Evolutionary conservation across 2,888 invertebrate genomes (phyloP).

Genomic region (Anoplius nigerrimus): DNA sequence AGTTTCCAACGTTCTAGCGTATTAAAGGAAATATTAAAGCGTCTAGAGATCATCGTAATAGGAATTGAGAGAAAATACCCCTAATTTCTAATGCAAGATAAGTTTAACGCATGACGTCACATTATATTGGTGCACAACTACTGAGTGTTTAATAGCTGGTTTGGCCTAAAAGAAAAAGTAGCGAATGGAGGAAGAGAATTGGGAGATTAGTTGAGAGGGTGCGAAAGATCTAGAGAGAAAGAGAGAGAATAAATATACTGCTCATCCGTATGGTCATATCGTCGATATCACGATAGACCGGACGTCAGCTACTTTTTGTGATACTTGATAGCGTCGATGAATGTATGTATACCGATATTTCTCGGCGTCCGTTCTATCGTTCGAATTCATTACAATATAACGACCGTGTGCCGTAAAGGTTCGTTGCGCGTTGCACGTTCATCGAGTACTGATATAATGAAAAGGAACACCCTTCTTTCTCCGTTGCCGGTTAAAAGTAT

Average conservation of each 20-base stretch:
- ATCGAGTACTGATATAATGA: too few relatives aligned
- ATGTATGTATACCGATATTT: too few relatives aligned
- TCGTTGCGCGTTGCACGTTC: too few relatives aligned
- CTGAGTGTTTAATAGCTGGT: conserved; percentile 63
- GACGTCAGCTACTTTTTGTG: conserved; percentile 1
- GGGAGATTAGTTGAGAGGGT: conserved; percentile 23
- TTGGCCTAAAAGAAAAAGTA: conserved; percentile 64
- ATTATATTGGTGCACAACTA: conserved; percentile 63
- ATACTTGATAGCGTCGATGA: too few relatives aligned
- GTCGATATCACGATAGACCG: not conserved
- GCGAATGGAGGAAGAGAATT: conserved; percentile 18
- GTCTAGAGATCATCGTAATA: conserved; percentile 43
- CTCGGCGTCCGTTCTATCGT: too few relatives aligned
- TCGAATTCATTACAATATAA: too few relatives aligned
- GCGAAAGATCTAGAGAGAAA: not conserved
- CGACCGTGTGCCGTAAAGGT: too few relatives aligned
- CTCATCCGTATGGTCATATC: not conserved
- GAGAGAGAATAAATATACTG: not conserved
- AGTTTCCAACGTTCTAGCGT: not conserved
- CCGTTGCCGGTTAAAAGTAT: too few relatives aligned
- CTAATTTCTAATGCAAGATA: conserved; percentile 58
- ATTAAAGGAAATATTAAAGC: conserved; percentile 38
- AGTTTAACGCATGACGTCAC: conserved; percentile 55
- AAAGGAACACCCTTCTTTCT: too few relatives aligned
- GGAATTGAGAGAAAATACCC: conserved; percentile 43